These are phyloP conservation scores for Drosophila cognata DNA, from an alignment of 2,888 invertebrate genomes.

Conservation along the genomic window DNA sequence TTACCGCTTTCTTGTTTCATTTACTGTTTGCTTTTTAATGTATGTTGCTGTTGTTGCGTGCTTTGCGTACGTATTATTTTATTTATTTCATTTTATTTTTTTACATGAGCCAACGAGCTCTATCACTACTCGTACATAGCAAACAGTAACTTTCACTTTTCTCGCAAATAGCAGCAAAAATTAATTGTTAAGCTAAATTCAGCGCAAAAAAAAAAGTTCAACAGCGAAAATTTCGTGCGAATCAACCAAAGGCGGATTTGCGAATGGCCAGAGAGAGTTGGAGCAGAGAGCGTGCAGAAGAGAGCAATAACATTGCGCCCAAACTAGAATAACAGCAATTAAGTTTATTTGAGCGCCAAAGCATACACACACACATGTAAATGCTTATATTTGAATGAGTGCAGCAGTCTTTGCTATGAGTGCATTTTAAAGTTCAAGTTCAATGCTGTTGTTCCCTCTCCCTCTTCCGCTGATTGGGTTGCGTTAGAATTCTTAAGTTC, in stretches of 20 bases:
- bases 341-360: slow-evolving; percentile 26
- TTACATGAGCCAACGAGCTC: slow-evolving; percentile 59
- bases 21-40: slow-evolving; percentile 60
- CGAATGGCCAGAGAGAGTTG: slow-evolving; percentile 42
- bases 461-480: slow-evolving; percentile 30
- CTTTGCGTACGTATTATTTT: slow-evolving; percentile 53
- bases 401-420: slow-evolving; percentile 38
- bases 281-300: slow-evolving; percentile 10
- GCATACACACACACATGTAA: slow-evolving; percentile 8
- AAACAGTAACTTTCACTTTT: slow-evolving; percentile 75
- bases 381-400: slow-evolving; percentile 15
- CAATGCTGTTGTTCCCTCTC: slow-evolving; percentile 63
- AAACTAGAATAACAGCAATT: slow-evolving; percentile 46
- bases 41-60: slow-evolving; percentile 64
- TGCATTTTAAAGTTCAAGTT: slow-evolving; percentile 84
- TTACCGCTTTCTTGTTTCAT: slow-evolving; percentile 49
- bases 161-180: slow-evolving; percentile 49
- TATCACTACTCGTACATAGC: slow-evolving; percentile 57
- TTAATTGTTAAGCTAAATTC: slow-evolving; percentile 64
- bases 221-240: slow-evolving; percentile 36
- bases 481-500: slow-evolving; percentile 62
- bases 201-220: slow-evolving; percentile 37
- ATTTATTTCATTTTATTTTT: slow-evolving; percentile 41
- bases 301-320: slow-evolving; percentile 27
- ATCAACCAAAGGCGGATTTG: slow-evolving; percentile 45